Percentiles rank a stretch among this genome's conserved stretches.
Evolutionary conservation across 2,888 invertebrate genomes (phyloP).

Genomic region (Atrina japonica): DNA sequence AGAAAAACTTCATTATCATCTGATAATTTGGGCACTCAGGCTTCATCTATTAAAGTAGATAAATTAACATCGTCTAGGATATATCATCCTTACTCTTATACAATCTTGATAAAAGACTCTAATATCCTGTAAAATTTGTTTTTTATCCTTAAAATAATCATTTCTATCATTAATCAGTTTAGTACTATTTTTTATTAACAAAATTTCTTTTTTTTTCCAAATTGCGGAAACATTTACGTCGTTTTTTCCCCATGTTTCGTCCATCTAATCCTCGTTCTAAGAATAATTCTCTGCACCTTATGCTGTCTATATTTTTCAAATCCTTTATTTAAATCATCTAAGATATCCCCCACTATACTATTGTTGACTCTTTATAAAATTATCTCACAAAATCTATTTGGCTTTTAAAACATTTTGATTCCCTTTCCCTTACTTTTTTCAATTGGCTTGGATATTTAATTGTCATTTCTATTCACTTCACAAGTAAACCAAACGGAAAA

Average conservation of each 20-base stretch:
- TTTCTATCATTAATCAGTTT: conserved; percentile 14
- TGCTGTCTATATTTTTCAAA: conserved; percentile 10
- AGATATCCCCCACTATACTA: neutral
- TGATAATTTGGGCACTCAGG: neutral
- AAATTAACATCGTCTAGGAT: neutral
- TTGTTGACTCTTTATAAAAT: no score
- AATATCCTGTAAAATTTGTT: conserved; percentile 15
- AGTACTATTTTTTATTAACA: conserved; percentile 7
- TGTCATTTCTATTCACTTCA: no score
- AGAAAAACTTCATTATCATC: neutral
- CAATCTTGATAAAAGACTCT: conserved; percentile 21
- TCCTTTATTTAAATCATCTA: conserved; percentile 1
- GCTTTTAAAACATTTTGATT: no score
- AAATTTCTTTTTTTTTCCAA: conserved; percentile 1
- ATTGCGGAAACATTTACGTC: neutral
- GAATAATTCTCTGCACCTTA: conserved; percentile 11
- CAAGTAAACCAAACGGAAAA: no score
- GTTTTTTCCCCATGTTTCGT: conserved; percentile 10
- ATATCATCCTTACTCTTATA: neutral
- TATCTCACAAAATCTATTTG: no score
- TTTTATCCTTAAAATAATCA: neutral
- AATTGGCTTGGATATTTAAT: no score
- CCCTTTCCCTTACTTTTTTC: no score
- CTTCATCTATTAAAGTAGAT: neutral
- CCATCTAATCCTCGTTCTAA: conserved; percentile 26